Evolutionary conservation across 2,113 vertebrate genomes (phyloP).

Genomic region (Marcusenius ussheri): DNA sequence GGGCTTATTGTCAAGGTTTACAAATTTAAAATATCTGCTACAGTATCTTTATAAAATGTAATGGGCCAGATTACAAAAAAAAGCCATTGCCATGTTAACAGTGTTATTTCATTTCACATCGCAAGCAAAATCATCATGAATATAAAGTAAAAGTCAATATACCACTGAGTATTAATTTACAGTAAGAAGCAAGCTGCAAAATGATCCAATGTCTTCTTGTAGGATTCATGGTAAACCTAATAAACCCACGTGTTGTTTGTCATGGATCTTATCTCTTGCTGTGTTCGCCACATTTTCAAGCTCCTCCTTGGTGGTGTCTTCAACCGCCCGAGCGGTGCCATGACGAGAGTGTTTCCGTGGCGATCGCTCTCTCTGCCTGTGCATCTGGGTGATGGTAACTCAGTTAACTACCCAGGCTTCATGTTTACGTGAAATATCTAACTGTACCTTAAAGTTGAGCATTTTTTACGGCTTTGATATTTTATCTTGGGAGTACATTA

Average conservation of each 20-base stretch:
- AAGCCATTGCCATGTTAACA: not conserved
- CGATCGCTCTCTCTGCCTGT: slow-evolving; percentile 20
- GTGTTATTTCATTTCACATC: too few species aligned
- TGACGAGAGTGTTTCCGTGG: slow-evolving; percentile 25
- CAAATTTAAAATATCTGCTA: not conserved
- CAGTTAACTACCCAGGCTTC: not conserved
- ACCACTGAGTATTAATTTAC: not conserved
- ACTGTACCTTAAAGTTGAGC: not conserved
- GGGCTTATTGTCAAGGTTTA: not conserved
- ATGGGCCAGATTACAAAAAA: too few species aligned
- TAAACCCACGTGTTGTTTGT: slow-evolving; percentile 77
- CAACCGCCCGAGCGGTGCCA: slow-evolving; percentile 62
- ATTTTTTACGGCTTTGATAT: not conserved
- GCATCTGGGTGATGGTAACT: not conserved
- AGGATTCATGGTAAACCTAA: not conserved
- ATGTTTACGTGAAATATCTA: not conserved
- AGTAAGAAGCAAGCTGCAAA: not conserved
- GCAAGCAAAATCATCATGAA: too few species aligned
- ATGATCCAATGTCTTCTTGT: not conserved
- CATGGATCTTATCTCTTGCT: slow-evolving; percentile 86
- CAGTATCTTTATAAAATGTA: too few species aligned
- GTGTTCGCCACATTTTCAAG: slow-evolving; percentile 80
- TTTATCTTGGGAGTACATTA: not conserved
- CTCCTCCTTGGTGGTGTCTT: slow-evolving; percentile 85
- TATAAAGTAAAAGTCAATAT: not conserved